A percentile compares a stretch with the other conserved stretches of the same genome.
Evolutionary conservation across 2,888 invertebrate species (phyloP).

Genomic region (Dinocampus coccinellae): DNA sequence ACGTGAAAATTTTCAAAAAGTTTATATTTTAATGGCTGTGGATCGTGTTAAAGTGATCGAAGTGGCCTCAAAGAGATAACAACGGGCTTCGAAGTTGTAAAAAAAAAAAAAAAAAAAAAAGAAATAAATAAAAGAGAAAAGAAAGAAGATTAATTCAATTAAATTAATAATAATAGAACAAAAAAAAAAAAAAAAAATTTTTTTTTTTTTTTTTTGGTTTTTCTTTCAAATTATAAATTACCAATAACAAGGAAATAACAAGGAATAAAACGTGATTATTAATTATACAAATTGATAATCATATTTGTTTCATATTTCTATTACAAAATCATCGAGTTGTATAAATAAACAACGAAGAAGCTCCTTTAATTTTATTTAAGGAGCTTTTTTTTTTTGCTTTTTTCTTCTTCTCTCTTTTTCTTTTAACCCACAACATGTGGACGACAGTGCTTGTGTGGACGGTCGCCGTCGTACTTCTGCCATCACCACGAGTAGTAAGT

Average conservation of each 20-base stretch:
- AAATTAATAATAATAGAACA: too few species aligned
- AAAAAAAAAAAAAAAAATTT: conserved; percentile 5
- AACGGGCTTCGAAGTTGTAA: too few species aligned
- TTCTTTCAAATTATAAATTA: too few species aligned
- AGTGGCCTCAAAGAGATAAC: conserved; percentile 58
- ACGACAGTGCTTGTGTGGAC: conserved; percentile 66
- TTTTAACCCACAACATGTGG: conserved; percentile 63
- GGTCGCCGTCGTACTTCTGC: conserved; percentile 62
- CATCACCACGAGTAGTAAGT: conserved; percentile 63
- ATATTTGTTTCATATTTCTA: neutral
- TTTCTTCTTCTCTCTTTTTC: too few species aligned
- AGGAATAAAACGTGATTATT: neutral
- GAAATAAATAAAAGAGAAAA: too few species aligned
- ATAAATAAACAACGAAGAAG: conserved; percentile 53
- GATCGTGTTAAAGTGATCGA: conserved; percentile 46
- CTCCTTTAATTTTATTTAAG: conserved; percentile 45
- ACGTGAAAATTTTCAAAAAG: neutral
- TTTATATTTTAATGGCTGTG: conserved; percentile 55
- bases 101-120: too few species aligned
- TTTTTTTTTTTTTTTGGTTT: too few species aligned
- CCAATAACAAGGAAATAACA: too few species aligned
- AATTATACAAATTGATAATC: neutral
- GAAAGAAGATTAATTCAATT: too few species aligned
- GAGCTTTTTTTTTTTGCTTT: too few species aligned
- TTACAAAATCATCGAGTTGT: conserved; percentile 33